Evolutionary conservation across 1,140 invertebrate species (phyloP), one percentile per base, ranked within the genome.

Genomic region (Sycobia sp.): DNA sequence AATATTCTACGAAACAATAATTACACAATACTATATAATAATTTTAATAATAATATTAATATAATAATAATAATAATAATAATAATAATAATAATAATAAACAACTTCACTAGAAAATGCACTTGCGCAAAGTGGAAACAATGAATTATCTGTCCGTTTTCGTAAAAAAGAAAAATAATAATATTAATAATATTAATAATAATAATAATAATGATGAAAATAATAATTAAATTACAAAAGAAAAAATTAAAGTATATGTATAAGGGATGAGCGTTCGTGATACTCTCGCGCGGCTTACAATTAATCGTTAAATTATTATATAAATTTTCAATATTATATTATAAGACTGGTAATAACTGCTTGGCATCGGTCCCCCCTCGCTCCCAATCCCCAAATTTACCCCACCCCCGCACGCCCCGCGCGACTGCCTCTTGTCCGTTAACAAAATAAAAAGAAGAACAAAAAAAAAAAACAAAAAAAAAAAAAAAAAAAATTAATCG

Each of bases 21-120:
- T 34, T 50, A 60, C 10, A 32, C 20, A 38, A 8, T 5, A n/a
- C 34, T 16, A 27, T 51, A 43, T 34, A 36, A 44, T 44, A 32
- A 34, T 49, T 3, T 47, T 23, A 59, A 59, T 29, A 43, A 29
- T 39, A 46, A 41, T 41, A 29, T 56, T 29, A 29, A 18, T 18
- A 57, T 44, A 57, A 22, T 57, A 57, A 57, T 46, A 32, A 46
- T 44, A 57, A 54, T 41, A 54, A 54, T 54, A 54, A 53, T 53
- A 53, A 53, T 53, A 53, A 53, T 51, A 51, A 51, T 51, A 54
- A 39, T 54, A 39, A 38, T 56, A 56, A 44, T 56, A 46, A 59
- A 59, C 16, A 61, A 61, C 18, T 61, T 61, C 58, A 61, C 58
- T 61, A 61, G 49, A 61, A 53, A 61, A 61, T 61, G 58, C 58